A percentile compares a stretch with the other conserved stretches of the same genome.
phyloP scores from a whole-genome alignment of 2,797 vertebrate species.

The Sebastes dallii region DNA sequence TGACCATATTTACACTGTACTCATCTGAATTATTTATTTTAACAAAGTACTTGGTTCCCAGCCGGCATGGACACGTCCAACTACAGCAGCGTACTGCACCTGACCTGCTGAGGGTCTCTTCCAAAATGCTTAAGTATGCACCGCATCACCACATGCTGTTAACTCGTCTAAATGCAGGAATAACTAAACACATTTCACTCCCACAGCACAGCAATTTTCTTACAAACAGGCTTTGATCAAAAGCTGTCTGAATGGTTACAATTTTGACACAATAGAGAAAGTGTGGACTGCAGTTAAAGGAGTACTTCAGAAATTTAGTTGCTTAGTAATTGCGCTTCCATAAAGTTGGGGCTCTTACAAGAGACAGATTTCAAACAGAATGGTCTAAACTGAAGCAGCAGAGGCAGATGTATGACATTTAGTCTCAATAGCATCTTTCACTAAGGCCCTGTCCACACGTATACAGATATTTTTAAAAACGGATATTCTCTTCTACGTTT shows the following conservation, averaged over 20 bases:
- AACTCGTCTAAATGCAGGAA: conserved; percentile 8
- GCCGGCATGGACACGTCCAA: neutral
- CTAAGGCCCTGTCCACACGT: too few species aligned
- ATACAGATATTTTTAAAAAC: too few species aligned
- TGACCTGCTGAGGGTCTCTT: neutral
- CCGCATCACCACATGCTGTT: conserved; percentile 23
- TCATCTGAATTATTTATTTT: neutral
- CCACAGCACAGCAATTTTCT: neutral
- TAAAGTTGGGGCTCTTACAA: neutral
- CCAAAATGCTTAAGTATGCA: conserved; percentile 6
- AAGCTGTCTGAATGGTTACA: neutral
- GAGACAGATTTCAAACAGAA: neutral
- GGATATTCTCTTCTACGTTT: too few species aligned
- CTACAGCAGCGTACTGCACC: neutral
- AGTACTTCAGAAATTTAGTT: neutral
- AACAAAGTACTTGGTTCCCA: neutral
- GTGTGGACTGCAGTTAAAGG: neutral
- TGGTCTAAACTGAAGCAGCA: neutral
- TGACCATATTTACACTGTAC: neutral
- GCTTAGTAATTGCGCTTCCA: neutral
- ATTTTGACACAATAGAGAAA: neutral
- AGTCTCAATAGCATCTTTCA: neutral
- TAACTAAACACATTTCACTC: conserved; percentile 10
- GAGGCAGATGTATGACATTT: neutral
- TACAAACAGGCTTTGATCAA: neutral